Percentiles rank a stretch among this genome's conserved stretches.
These are phyloP conservation scores for Cistogaster globosa DNA, from an alignment of 2,888 invertebrate genomes.

Conservation along the genomic window DNA sequence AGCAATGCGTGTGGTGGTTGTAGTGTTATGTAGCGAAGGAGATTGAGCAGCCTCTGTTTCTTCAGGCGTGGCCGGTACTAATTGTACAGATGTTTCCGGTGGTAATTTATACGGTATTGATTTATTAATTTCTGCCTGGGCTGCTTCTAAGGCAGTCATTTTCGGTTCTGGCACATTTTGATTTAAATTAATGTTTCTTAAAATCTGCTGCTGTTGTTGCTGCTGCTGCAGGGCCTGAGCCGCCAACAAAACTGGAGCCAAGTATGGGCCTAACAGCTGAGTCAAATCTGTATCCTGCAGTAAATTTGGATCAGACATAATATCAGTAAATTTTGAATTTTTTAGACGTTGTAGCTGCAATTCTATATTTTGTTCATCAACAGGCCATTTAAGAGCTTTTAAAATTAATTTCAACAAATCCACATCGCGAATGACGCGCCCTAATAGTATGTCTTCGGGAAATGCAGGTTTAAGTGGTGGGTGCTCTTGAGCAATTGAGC, in stretches of 20 bases:
- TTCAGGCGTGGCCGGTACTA: slow-evolving; percentile 80
- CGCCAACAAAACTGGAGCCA: slow-evolving; percentile 76
- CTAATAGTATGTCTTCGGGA: slow-evolving; percentile 79
- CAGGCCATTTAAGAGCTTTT: slow-evolving; percentile 82
- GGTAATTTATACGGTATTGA: slow-evolving; percentile 81
- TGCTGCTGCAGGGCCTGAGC: slow-evolving; percentile 77
- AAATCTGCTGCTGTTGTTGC: slow-evolving; percentile 67
- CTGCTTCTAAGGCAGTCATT: slow-evolving; percentile 69
- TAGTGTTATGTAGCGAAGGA: slow-evolving; percentile 25
- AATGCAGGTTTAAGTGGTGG: slow-evolving; percentile 70
- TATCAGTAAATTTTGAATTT: slow-evolving; percentile 79
- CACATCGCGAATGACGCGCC: slow-evolving; percentile 81
- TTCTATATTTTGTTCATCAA: slow-evolving; percentile 77
- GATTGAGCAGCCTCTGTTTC: slow-evolving; percentile 65
- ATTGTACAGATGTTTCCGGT: slow-evolving; percentile 82
- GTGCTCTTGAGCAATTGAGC: slow-evolving; percentile 49
- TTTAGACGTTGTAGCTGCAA: slow-evolving; percentile 80
- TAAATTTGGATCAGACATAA: slow-evolving; percentile 81
- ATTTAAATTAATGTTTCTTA: slow-evolving; percentile 70
- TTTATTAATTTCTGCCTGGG: slow-evolving; percentile 73
- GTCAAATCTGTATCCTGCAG: slow-evolving; percentile 82
- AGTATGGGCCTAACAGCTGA: slow-evolving; percentile 80
- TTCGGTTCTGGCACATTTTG: slow-evolving; percentile 65
- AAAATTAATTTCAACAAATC: slow-evolving; percentile 82
- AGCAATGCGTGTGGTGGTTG: background rate